phyloP scores from a whole-genome alignment of 1,140 invertebrate species.

The Zaprionus tsacasi region DNA sequence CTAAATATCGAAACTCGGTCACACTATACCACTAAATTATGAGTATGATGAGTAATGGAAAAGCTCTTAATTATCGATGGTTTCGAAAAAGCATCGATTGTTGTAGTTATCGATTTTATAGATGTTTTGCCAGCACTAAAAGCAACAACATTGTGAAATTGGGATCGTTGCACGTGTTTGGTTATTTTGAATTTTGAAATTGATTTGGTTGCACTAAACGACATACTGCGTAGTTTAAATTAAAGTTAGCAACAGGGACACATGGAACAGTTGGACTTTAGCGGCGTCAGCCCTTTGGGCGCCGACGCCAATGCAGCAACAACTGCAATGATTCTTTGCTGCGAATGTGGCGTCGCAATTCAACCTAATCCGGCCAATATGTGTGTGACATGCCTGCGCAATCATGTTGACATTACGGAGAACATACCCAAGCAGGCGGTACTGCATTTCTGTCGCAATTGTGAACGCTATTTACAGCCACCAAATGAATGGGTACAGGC shows the following conservation, averaged over 20 bases:
- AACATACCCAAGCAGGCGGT: slow-evolving; percentile 97
- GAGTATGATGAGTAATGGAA: background rate
- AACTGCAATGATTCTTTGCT: slow-evolving; percentile 86
- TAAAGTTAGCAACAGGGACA: background rate
- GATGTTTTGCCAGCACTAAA: background rate
- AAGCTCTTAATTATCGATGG: background rate
- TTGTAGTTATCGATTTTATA: background rate
- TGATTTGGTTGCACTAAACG: background rate
- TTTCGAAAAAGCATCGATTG: background rate
- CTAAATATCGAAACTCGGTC: too few species aligned
- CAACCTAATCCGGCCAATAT: slow-evolving; percentile 98
- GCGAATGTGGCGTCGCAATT: slow-evolving; percentile 92
- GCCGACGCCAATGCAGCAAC: slow-evolving; percentile 16
- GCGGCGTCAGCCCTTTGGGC: slow-evolving; percentile 47
- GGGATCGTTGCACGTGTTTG: slow-evolving; percentile 32
- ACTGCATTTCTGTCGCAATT: slow-evolving; percentile 95
- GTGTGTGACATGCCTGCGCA: slow-evolving; percentile 96
- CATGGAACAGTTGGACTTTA: slow-evolving; percentile 59
- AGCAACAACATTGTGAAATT: slow-evolving; percentile 34
- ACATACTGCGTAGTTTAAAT: background rate
- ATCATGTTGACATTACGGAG: slow-evolving; percentile 97
- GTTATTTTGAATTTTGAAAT: slow-evolving; percentile 19
- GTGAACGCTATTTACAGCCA: slow-evolving; percentile 97
- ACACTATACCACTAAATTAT: too few species aligned
- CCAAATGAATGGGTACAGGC: slow-evolving; percentile 96